These are phyloP conservation scores for Cenopis cana DNA, from an alignment of 2,888 invertebrate species.

Conservation along the genomic window DNA sequence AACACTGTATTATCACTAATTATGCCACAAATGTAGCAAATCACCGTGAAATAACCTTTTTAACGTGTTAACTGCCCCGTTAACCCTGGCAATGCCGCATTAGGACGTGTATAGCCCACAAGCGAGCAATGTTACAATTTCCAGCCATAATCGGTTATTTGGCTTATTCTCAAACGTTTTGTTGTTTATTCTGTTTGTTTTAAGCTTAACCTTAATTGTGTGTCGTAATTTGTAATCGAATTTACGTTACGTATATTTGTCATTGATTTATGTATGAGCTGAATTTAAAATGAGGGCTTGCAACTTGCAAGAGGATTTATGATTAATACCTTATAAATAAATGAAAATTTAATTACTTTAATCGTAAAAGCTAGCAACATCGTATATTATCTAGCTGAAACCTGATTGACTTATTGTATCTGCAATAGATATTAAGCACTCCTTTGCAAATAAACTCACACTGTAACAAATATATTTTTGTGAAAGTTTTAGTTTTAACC, in stretches of 20 bases:
- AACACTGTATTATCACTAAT: slow-evolving; percentile 15
- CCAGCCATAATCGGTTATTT: slow-evolving; percentile 29
- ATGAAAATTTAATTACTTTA: too few species aligned
- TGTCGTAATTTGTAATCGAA: not conserved
- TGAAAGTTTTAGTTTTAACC: not conserved
- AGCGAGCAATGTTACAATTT: slow-evolving; percentile 20
- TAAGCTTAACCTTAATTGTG: slow-evolving; percentile 6
- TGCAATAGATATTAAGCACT: too few species aligned
- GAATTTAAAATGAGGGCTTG: too few species aligned
- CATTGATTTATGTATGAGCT: too few species aligned
- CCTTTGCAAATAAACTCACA: too few species aligned
- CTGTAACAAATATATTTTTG: too few species aligned
- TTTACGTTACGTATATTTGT: not conserved
- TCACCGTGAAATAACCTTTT: slow-evolving; percentile 29
- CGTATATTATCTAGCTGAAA: too few species aligned
- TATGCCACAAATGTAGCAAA: slow-evolving; percentile 25
- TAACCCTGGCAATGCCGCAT: slow-evolving; percentile 43
- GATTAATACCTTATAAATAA: too few species aligned
- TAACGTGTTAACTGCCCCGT: slow-evolving; percentile 32
- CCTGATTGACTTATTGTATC: too few species aligned
- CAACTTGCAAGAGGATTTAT: not conserved
- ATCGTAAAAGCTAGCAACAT: too few species aligned
- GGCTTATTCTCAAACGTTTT: slow-evolving; percentile 12
- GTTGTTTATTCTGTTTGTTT: not conserved
- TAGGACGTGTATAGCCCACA: slow-evolving; percentile 27